A percentile compares a stretch with the other conserved stretches of the same genome.
These are phyloP conservation scores for Tethea ocularis DNA, from an alignment of 2,888 invertebrate genomes.

Conservation along the genomic window DNA sequence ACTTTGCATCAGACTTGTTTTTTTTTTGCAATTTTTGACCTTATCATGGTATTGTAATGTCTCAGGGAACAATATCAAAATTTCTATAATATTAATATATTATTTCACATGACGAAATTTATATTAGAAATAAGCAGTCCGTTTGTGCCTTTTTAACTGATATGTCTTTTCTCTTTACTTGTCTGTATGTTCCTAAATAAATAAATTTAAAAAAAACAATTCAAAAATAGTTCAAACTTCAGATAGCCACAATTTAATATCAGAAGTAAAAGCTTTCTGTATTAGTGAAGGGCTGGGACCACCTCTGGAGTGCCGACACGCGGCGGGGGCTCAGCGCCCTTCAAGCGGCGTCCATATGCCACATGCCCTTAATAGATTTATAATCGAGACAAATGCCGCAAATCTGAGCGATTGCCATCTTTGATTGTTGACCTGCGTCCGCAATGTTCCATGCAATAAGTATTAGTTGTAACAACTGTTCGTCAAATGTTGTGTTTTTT, in stretches of 20 bases:
- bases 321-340: constrained; percentile 46
- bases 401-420: constrained; percentile 61
- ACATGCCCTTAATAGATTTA: constrained; percentile 66
- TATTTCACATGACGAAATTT: no score
- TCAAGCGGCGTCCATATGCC: constrained; percentile 66
- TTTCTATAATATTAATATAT: no score
- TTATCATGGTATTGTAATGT: no score
- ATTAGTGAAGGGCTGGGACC: constrained; percentile 39
- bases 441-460: neutral
- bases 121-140: no score
- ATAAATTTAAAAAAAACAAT: no score
- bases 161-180: no score
- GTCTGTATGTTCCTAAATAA: no score
- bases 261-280: constrained; percentile 10
- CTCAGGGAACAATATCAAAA: no score
- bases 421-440: constrained; percentile 41
- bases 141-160: no score
- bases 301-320: constrained; percentile 50
- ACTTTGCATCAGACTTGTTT: no score
- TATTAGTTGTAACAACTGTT: neutral
- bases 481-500: neutral
- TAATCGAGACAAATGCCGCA: constrained; percentile 72
- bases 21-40: no score
- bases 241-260: constrained; percentile 9
- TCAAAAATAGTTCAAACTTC: constrained; percentile 14